Conservation (phyloP, 2,797 vertebrate genomes). For the Enteromius unitaeniatus region DNA sequence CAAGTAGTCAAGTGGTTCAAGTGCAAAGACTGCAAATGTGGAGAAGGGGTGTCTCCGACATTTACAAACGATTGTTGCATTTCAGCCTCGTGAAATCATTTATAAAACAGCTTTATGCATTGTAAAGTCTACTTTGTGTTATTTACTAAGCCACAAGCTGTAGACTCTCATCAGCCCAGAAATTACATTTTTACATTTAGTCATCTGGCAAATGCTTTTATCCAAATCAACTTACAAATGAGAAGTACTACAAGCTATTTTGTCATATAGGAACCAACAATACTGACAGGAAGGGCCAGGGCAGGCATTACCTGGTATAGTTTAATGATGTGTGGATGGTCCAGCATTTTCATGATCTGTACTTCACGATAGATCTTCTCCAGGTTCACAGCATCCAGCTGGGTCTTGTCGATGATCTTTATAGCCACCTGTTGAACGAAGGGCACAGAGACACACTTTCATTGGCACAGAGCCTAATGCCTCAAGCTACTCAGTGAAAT, state of each 20-base stretch:
- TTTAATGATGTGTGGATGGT: constrained; percentile 98
- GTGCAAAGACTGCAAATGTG: background rate
- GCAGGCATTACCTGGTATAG: constrained; percentile 92
- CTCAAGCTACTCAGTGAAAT: constrained; percentile 29
- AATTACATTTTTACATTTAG: background rate
- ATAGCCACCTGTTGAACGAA: constrained; percentile 90
- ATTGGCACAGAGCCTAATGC: constrained; percentile 37
- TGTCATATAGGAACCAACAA: background rate
- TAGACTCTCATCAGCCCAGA: background rate
- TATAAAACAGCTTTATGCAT: background rate
- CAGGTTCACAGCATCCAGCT: constrained; percentile 95
- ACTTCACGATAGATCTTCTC: constrained; percentile 99
- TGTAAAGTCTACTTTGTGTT: background rate
- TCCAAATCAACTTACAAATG: background rate
- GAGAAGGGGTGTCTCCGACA: background rate
- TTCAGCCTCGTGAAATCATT: background rate
- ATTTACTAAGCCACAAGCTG: background rate
- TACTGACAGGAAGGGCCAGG: background rate
- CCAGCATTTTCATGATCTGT: constrained; percentile 98
- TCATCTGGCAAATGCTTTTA: constrained; percentile 1
- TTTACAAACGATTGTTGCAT: background rate
- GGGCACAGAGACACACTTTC: constrained; percentile 46
- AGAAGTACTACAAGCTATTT: too few species aligned
- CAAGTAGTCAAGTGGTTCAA: background rate
- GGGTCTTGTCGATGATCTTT: constrained; percentile 99